Evolutionary conservation across 1,140 invertebrate species (phyloP), one percentile per base, ranked within the genome.

Genomic region (Chrysopa pallens): DNA sequence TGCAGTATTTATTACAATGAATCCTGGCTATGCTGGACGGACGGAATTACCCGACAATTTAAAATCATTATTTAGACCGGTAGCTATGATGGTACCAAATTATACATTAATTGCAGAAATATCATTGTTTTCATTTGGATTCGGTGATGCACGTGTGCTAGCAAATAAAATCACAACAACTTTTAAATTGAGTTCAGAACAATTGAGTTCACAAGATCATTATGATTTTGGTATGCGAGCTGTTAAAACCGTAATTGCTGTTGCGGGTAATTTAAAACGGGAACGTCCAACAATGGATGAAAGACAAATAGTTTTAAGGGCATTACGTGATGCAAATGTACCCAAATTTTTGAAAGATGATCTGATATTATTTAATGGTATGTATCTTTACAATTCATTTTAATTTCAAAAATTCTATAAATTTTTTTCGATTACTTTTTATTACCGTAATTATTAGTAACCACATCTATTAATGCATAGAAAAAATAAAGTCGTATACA

Each of bases 71-170:
- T 82, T 83, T 54, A 66, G 78, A 7, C 77, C 79, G 1, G 78
- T 82, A 2, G 76, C 79, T 11, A 82, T 83, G 78, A 80, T 83
- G 78, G 76, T 81, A 1, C 78, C 79, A 0, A 70, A 82, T 57
- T 81, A 82, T 51, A 63, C 72, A 6, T 57, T 80, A 29, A 83
- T 83, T 50, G 74, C 75, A 1, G 78, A 82, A 58, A 80, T 82
- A 40, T 76, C 70, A 0, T 57, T 83, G 0, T 80, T 80, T 51
- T 81, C 78, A 0, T 80, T 70, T 47, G 79, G 79, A 11, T 84
- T 82, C 48, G 12, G 28, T 41, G 40, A 13, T 45, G 77, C 78
- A 1, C 67, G 69, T 38, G 62, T 64, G 2, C 56, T 82, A n/a
- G 72, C 78, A 0, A 67, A 70, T 2, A 81, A 82, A 60, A 79